Evolutionary conservation across 2,113 vertebrate species (phyloP), one percentile per base, ranked within the genome.

Genomic region (Paraplagusia blochii): DNA sequence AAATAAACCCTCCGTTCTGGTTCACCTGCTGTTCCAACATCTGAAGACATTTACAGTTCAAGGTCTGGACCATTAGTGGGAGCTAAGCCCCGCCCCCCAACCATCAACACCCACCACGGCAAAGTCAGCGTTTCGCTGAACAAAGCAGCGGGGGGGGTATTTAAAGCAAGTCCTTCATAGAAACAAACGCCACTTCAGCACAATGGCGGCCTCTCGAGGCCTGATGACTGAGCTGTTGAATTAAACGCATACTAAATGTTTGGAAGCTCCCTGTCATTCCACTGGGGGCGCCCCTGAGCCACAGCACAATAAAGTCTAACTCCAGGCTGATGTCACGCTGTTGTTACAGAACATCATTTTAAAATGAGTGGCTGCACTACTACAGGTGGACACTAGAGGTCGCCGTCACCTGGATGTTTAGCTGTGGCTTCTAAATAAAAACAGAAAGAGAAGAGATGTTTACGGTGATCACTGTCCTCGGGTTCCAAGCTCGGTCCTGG

Each of bases 241-340:
- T 80, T 58, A 79, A 43, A 55, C 52, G 4, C 8, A 56, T 60
- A 69, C 69, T 60, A 63, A 74, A 63, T 22, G 57, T 83, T 78
- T 65, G 78, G 79, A 81, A 36, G 0, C 0, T 42, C 19, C 22
- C 40, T 29, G 40, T 53, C 51, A 16, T 19, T 1, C 46, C 1
- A 3, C 47, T 5, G 6, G n/a, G 35, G 3, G 12, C 0, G 0
- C 57, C 1, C 3, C 44, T 15, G 15, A 11, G 14, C 8, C 48
- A 9, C 48, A 12, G 29, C 46, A 57, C 56, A 69, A 62, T 68
- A 66, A 63, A 79, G 57, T 50, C 44, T 11, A 3, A 52, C 66
- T 62, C 33, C 3, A 0, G 52, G 60, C 5, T 3, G 36, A 16
- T 29, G n/a, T n/a, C n/a, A n/a, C n/a, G 3, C 22, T 29, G 6